Base-by-base conservation (phyloP, 2,888 invertebrate genomes). In the Nemurella pictetii region DNA sequence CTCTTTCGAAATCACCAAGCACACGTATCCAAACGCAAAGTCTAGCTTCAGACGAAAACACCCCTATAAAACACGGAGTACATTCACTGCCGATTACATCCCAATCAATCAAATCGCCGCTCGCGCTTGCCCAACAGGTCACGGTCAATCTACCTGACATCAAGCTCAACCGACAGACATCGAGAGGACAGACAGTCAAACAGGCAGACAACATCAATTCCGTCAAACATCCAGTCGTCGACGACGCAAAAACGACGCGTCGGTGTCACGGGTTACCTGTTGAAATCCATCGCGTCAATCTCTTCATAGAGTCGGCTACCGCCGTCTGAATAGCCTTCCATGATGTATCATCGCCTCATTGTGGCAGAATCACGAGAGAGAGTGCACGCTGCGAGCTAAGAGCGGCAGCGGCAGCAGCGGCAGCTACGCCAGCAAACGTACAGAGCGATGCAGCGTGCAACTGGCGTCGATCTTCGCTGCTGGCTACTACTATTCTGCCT, bases 221-320 rank as follows among this genome's bases (percentile, higher is more conserved):
- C 5, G 3, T 55, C 5, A 55, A 55, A 55, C 55, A 55, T 55
- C 55, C 15, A 55, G 55, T 20, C 55, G 20, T 12, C 55, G 55
- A 55, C 55, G 55, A 55, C 55, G 55, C 55, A 55, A 2, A 12
- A 20, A 55, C 55, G 55, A 55, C 55, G 55, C 55, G 20, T 55
- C 55, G 55, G 15, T n/a, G n/a, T 7, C 3, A 55, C 55, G 55
- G 15, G 20, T 55, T 85, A 86, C 86, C 86, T 86, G 82, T 78
- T 85, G 83, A 86, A 86, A 77, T 86, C 86, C 85, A 86, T 85
- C 85, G 86, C 86, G 86, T 86, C 86, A 29, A 85, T 85, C 72
- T 86, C 86, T 36, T 84, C 86, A 84, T 86, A 86, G 35, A 86
- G 86, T 27, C 84, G 85, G 32, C 83, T 85, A 81, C 82, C 84